Evolutionary conservation across 2,888 invertebrate genomes (phyloP).

Genomic region (Pristionchus entomophagus): DNA sequence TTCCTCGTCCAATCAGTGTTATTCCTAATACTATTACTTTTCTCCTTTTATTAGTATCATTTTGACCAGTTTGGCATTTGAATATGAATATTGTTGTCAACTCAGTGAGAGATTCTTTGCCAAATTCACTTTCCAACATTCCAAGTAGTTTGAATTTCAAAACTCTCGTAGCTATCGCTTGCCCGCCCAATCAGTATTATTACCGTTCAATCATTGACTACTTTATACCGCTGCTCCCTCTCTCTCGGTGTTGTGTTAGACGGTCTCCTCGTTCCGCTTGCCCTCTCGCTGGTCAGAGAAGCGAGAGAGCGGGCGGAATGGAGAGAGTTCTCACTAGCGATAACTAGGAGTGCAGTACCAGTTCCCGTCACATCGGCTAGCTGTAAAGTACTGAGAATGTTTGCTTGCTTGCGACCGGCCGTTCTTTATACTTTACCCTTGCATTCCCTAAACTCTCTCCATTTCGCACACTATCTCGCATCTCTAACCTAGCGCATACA

Average conservation of each 20-base stretch:
- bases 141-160: not conserved
- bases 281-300: not conserved
- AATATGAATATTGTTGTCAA: too few species aligned
- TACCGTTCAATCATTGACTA: not conserved
- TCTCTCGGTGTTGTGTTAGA: too few species aligned
- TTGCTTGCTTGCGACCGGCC: not conserved
- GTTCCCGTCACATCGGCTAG: too few species aligned
- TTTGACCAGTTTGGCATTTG: too few species aligned
- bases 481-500: too few species aligned
- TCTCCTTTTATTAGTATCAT: too few species aligned
- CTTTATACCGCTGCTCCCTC: too few species aligned
- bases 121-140: not conserved
- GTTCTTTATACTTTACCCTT: not conserved
- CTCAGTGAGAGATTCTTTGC: too few species aligned
- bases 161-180: not conserved
- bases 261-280: too few species aligned
- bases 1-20: not conserved
- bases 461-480: not conserved
- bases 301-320: not conserved
- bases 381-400: conserved; percentile 17
- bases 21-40: too few species aligned
- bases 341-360: not conserved
- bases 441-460: not conserved
- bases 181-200: not conserved
- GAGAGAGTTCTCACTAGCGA: not conserved